These are phyloP conservation scores for Palythoa caribaeorum DNA, from an alignment of 92 coral and sea anemone genomes.

Conservation along the genomic window DNA sequence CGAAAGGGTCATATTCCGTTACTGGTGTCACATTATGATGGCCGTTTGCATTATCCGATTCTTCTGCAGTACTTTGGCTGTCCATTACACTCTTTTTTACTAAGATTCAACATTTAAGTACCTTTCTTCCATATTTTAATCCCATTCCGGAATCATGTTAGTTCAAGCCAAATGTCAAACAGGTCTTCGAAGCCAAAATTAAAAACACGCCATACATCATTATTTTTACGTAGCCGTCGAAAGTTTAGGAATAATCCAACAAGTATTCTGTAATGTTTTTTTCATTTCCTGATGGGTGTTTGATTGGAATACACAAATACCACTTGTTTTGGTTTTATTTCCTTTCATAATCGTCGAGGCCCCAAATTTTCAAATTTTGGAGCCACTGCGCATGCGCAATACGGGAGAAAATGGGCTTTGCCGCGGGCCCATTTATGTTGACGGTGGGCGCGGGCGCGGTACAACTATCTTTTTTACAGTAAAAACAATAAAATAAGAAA, in stretches of 20 bases:
- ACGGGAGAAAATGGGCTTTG: not conserved
- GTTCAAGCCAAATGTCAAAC: constrained; percentile 60
- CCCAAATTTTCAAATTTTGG: constrained; percentile 87
- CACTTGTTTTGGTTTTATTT: constrained; percentile 77
- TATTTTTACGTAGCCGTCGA: not conserved
- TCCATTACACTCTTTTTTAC: constrained; percentile 40
- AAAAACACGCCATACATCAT: constrained; percentile 5
- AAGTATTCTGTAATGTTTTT: not conserved
- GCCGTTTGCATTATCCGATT: constrained; percentile 34
- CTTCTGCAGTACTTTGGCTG: constrained; percentile 44
- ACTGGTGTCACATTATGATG: constrained; percentile 80
- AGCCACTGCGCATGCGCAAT: constrained; percentile 95
- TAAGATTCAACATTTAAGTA: not conserved
- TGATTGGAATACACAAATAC: constrained; percentile 51
- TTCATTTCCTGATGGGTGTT: constrained; percentile 37
- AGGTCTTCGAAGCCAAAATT: constrained; percentile 7
- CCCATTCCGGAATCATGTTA: constrained; percentile 5
- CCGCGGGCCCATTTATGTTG: constrained; percentile 15
- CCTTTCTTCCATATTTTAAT: constrained; percentile 53
- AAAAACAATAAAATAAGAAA: too few species aligned
- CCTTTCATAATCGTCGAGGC: constrained; percentile 69
- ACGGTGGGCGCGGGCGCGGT: not conserved
- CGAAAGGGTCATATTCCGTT: constrained; percentile 96
- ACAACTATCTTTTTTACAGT: not conserved
- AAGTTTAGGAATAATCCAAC: not conserved